Evolutionary conservation across 1,140 invertebrate genomes (phyloP), one percentile per base, ranked within the genome.

Genomic region (Drosophila tropicalis): DNA sequence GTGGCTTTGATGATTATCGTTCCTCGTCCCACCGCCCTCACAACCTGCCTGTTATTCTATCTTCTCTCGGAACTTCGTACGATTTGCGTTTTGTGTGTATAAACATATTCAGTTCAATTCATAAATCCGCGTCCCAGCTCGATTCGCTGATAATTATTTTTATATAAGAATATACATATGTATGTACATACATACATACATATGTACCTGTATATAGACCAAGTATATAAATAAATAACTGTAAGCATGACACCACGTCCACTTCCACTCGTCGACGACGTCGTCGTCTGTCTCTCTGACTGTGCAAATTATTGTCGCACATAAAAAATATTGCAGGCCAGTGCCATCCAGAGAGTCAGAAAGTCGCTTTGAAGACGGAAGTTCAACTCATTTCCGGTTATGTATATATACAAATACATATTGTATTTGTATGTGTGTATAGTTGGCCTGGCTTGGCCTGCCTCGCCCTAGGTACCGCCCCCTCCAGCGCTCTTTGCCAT

Each of bases 331-430:
- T 85, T 85, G 82, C 82, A 85, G 77, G 73, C 81, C 81, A 83
- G 73, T 70, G 77, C 60, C 72, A 76, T 67, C 66, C 81, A 85
- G 77, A 76, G 70, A 81, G 81, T 71, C 82, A 70, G 69, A 71
- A 76, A 51, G 44, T 51, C 44, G 44, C 44, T 22, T 29, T 19
- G 62, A 83, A 82, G 79, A 80, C 87, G 87, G 86, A 90, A 90
- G 87, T 90, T 90, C 82, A 90, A 90, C 87, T 90, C 86, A 90
- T 90, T 90, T 90, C 86, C 87, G 87, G 81, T 90, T 86, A 77
- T 84, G 81, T 81, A 66, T 79, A 32, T 68, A 55, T 65, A 54
- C 54, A 29, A 67, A 34, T 34, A 47, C 55, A 57, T 63, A 62
- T 56, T 12, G 5, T 51, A 41, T 15, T n/a, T 68, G 67, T 74